These are phyloP conservation scores for Tricholauxania praeusta DNA, from an alignment of 2,888 invertebrate species.

Conservation along the genomic window DNA sequence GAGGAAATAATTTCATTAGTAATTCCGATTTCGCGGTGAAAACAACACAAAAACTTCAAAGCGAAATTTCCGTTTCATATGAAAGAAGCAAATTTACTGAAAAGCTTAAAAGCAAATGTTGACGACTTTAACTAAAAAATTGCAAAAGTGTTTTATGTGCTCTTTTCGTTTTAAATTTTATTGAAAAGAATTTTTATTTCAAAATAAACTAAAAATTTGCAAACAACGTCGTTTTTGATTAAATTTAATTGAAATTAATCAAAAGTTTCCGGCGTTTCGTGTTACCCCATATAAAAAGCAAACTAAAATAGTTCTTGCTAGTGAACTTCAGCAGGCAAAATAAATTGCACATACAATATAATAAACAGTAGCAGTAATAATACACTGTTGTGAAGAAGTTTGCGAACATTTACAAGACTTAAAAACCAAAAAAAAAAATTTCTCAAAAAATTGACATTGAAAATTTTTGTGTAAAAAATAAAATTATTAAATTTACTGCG, in stretches of 20 bases:
- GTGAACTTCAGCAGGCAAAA: too few relatives aligned
- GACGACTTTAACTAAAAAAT: constrained; percentile 31
- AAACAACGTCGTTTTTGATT: constrained; percentile 4
- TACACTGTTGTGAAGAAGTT: neutral
- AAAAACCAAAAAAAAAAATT: neutral
- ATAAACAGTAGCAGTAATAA: constrained; percentile 1
- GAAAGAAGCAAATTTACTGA: constrained; percentile 19
- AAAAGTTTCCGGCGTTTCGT: constrained; percentile 20
- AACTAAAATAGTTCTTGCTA: too few relatives aligned
- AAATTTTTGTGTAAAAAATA: neutral
- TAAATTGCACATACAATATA: neutral
- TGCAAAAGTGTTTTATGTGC: neutral
- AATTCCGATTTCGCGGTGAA: constrained; percentile 59
- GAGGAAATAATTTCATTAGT: constrained; percentile 62
- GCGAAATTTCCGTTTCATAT: constrained; percentile 32
- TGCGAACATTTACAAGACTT: neutral
- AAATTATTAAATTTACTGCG: constrained; percentile 12
- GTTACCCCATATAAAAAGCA: neutral
- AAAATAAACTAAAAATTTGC: neutral
- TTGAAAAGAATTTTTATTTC: constrained; percentile 4
- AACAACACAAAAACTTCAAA: constrained; percentile 37
- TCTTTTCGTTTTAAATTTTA: neutral
- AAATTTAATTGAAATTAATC: constrained; percentile 24
- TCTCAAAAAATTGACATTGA: neutral
- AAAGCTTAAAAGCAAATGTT: constrained; percentile 39